Conservation (phyloP, 2,797 vertebrate genomes). For the Heteromormyrus szaboi region DNA sequence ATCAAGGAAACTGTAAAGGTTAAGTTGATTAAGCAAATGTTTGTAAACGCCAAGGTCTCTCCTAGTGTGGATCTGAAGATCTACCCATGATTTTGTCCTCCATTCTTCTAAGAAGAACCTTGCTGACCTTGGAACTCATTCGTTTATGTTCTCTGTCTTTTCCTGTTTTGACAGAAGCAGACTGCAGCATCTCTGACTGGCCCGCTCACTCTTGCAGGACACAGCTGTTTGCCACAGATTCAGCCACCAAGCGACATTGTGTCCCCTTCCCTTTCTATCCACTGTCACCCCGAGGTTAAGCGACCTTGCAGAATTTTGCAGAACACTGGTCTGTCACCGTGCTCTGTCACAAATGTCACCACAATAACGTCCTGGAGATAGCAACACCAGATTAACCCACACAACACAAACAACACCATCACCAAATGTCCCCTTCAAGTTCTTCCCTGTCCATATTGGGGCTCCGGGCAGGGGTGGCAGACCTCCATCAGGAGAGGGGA, state of each 20-base stretch:
- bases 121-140: background rate
- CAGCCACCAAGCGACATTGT: background rate
- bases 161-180: background rate
- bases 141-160: background rate
- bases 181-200: background rate
- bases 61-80: background rate
- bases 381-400: background rate
- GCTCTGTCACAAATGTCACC: background rate
- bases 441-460: background rate
- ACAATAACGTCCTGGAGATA: background rate
- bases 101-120: background rate
- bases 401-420: background rate
- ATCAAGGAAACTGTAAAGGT: background rate
- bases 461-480: background rate
- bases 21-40: conserved; percentile 3
- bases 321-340: background rate
- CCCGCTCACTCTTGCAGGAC: background rate
- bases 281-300: background rate
- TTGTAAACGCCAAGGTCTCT: background rate
- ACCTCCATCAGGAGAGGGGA: background rate
- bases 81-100: background rate
- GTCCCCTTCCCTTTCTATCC: background rate
- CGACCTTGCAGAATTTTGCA: background rate
- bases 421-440: background rate
- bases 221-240: background rate